Evolutionary conservation across 2,113 vertebrate genomes (phyloP), one percentile per base, ranked within the genome.

Genomic region (Sphaerodactylus townsendi): DNA sequence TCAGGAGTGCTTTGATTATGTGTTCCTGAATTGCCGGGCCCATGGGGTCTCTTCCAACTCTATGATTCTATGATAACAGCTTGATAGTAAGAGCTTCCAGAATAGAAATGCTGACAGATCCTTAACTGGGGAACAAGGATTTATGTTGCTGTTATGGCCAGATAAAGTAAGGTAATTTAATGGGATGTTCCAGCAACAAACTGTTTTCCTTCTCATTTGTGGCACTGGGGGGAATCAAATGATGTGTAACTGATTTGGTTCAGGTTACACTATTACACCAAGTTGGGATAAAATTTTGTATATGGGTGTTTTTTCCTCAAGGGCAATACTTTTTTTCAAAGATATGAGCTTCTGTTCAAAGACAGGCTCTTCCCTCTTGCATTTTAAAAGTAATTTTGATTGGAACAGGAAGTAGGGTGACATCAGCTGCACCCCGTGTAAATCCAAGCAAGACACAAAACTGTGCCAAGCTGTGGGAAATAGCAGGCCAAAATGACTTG

Each of bases 141-240:
- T 73, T 92, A 78, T 83, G 69, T 83, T 87, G 88, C 88, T 92
- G 15, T 93, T 93, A 85, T 85, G 92, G 91, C 93, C 92, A 94
- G 91, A 93, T 92, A 93, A 92, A 93, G 93, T 87, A 92, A 90
- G 91, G 88, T 91, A 93, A 93, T 93, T 93, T 92, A 92, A 86
- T 91, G 93, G 87, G 86, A 84, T 87, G 85, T 86, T 90, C 90
- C 90, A 91, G 84, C 90, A 87, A 87, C 0, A 2, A 92, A 91
- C 87, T 81, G n/a, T 75, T 6, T 71, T 92, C 83, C 84, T 93
- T 64, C 86, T 92, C 87, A 74, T 93, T 92, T 81, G 88, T 87
- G 85, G 81, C 87, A 85, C 76, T 84, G 76, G 83, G 86, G 86
- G 53, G 86, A 90, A 91, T 93, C 92, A 92, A 93, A 89, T 86